These are phyloP conservation scores for Acromyrmex charruanus DNA, from an alignment of 1,140 invertebrate species.

Conservation along the genomic window DNA sequence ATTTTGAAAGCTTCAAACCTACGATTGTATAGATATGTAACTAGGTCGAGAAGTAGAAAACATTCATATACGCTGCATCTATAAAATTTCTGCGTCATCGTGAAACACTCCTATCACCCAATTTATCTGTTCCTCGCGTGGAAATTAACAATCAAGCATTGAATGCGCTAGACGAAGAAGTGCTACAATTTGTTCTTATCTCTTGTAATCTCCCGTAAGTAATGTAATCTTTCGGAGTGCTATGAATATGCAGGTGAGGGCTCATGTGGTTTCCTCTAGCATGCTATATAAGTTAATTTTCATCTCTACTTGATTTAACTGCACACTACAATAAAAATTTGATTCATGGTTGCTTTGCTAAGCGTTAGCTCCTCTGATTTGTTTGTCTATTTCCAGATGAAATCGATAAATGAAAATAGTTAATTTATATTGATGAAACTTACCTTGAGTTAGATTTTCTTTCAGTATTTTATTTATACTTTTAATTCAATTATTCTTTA, in stretches of 20 bases:
- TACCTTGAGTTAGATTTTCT: neutral
- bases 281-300: conserved; percentile 4
- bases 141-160: conserved; percentile 40
- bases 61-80: neutral
- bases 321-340: neutral
- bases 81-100: conserved; percentile 14
- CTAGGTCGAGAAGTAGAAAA: conserved; percentile 32
- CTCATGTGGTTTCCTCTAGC: neutral
- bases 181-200: conserved; percentile 27
- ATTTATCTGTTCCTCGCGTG: conserved; percentile 26
- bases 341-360: neutral
- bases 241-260: conserved; percentile 24
- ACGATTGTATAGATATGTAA: conserved; percentile 10
- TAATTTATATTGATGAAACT: neutral
- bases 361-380: too few species aligned
- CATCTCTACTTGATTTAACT: neutral
- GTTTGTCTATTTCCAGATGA: neutral
- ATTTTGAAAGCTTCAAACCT: conserved; percentile 22
- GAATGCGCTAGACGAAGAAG: neutral
- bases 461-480: neutral
- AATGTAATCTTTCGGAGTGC: conserved; percentile 11
- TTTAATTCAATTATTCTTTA: neutral
- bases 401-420: neutral
- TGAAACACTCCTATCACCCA: neutral
- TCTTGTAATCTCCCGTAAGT: conserved; percentile 40